A percentile compares a stretch with the other conserved stretches of the same genome.
phyloP scores from a whole-genome alignment of 2,113 vertebrate species.

The Gallinago paraguaiae region DNA sequence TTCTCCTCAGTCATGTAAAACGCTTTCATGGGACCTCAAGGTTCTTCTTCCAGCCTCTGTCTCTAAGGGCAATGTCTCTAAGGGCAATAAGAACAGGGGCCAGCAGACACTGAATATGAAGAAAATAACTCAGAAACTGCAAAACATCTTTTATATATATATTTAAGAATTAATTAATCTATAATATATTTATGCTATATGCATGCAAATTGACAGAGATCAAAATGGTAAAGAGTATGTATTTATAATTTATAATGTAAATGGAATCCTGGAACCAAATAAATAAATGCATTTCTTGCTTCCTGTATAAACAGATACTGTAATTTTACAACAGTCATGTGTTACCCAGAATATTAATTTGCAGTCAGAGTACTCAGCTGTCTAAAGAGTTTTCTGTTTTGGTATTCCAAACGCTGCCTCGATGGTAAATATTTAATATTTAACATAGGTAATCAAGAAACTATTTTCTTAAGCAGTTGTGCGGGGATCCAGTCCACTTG shows the following conservation, averaged over 20 bases:
- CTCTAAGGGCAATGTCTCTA: not conserved
- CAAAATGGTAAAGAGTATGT: not conserved
- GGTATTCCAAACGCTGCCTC: rapidly evolving
- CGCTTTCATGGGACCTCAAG: not conserved
- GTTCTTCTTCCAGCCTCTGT: not conserved
- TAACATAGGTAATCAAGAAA: not conserved
- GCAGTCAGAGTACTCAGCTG: not conserved
- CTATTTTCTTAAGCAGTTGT: not conserved
- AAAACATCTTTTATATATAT: not conserved
- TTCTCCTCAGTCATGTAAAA: not conserved
- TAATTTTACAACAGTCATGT: not conserved
- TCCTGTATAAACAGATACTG: not conserved
- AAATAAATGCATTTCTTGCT: not conserved
- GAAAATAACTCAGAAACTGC: not conserved
- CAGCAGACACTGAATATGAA: not conserved
- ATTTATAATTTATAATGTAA: not conserved
- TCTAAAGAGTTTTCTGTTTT: not conserved
- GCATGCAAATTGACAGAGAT: not conserved
- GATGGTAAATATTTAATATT: not conserved
- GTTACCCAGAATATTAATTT: not conserved
- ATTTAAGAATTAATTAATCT: not conserved
- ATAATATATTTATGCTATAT: not conserved
- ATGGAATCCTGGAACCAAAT: not conserved
- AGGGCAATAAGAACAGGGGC: not conserved
- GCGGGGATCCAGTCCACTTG: not conserved